These are phyloP conservation scores for Taphrorychus bicolor DNA, from an alignment of 2,888 invertebrate species.

Conservation along the genomic window DNA sequence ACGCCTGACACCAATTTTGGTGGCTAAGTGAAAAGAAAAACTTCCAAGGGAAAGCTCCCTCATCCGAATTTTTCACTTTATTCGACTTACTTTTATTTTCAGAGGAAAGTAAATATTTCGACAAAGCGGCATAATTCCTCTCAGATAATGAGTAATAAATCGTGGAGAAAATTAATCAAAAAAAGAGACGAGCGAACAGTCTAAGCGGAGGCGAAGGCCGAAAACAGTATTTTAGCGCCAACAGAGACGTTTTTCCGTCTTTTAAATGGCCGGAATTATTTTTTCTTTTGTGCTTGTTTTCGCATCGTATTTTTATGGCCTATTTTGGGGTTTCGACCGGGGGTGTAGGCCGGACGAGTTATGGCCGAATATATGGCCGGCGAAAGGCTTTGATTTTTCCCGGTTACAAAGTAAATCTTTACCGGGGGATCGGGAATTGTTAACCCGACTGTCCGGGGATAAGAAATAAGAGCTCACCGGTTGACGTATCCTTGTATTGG, in stretches of 20 bases:
- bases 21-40: too few species aligned
- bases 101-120: slow-evolving; percentile 47
- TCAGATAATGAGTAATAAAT: slow-evolving; percentile 51
- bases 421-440: background rate
- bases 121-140: slow-evolving; percentile 47
- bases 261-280: slow-evolving; percentile 29
- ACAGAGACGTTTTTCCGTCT: slow-evolving; percentile 32
- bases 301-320: slow-evolving; percentile 25
- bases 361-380: slow-evolving; percentile 12
- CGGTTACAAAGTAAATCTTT: slow-evolving; percentile 10
- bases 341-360: slow-evolving; percentile 4
- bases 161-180: slow-evolving; percentile 49
- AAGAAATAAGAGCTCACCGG: slow-evolving; percentile 1
- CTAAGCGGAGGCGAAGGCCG: slow-evolving; percentile 31
- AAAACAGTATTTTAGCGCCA: slow-evolving; percentile 32
- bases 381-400: slow-evolving; percentile 13
- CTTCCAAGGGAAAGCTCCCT: background rate
- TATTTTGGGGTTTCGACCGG: slow-evolving; percentile 23
- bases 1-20: too few species aligned
- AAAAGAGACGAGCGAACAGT: slow-evolving; percentile 31
- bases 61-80: background rate
- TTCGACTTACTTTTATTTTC: background rate
- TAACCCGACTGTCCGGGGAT: slow-evolving; percentile 6
- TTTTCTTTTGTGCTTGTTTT: slow-evolving; percentile 29
- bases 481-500: background rate